phyloP scores from a whole-genome alignment of 1,140 invertebrate species.

The Drosophila repletoides region DNA sequence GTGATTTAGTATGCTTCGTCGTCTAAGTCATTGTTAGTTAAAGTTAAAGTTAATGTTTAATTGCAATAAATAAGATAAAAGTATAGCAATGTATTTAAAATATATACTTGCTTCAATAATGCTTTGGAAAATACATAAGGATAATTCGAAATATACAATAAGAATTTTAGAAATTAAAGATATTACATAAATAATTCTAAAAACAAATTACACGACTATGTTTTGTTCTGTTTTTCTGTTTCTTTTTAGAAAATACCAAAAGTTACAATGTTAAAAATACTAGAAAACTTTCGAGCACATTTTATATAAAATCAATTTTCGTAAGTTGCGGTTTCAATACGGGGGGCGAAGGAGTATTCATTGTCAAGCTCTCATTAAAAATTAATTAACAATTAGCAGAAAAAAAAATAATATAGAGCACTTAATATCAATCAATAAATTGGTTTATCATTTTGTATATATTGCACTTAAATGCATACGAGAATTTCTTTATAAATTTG shows the following conservation, averaged over 20 bases:
- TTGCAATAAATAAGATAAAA: constrained; percentile 60
- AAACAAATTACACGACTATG: constrained; percentile 13
- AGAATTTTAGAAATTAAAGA: background rate
- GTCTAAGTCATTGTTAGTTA: constrained; percentile 74
- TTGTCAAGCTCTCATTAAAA: constrained; percentile 72
- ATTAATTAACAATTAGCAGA: constrained; percentile 76
- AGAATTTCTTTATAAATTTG: constrained; percentile 47
- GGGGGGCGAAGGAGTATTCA: constrained; percentile 42
- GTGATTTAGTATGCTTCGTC: constrained; percentile 70
- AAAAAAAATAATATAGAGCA: constrained; percentile 54
- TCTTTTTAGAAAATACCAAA: constrained; percentile 45
- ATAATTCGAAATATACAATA: constrained; percentile 1
- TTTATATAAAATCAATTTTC: constrained; percentile 42
- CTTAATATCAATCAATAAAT: constrained; percentile 59
- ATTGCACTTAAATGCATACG: constrained; percentile 67
- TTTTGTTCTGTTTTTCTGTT: too few species aligned
- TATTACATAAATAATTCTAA: constrained; percentile 45
- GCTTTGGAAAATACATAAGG: constrained; percentile 15
- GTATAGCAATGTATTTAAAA: background rate
- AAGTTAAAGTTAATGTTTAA: constrained; percentile 65
- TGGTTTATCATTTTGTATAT: constrained; percentile 44
- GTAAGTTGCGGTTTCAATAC: background rate
- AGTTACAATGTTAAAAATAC: constrained; percentile 51
- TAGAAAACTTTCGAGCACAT: constrained; percentile 64
- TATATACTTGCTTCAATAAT: constrained; percentile 16